phyloP scores from a whole-genome alignment of 2,797 vertebrate genomes.

The Psittacula derbiana region DNA sequence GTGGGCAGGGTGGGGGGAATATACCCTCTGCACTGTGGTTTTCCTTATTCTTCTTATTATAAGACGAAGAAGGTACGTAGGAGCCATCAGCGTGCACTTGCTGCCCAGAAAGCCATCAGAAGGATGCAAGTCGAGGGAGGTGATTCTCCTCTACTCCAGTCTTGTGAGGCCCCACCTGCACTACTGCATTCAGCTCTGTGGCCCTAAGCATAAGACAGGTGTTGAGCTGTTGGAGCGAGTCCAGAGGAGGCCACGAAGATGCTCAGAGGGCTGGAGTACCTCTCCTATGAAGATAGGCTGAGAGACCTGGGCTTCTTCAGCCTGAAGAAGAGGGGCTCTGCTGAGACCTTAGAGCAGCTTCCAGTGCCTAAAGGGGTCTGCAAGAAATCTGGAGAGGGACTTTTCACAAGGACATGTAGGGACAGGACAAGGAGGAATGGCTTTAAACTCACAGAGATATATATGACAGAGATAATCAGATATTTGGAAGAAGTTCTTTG shows the following conservation, averaged over 20 bases:
- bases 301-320: neutral
- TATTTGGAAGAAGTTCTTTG: neutral
- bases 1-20: neutral
- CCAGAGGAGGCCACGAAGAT: neutral
- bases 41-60: fast-evolving
- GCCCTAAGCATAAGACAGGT: neutral
- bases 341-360: neutral
- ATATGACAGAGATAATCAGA: neutral
- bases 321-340: neutral
- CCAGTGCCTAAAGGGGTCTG: neutral
- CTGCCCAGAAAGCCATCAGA: neutral
- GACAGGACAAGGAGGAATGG: neutral
- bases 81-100: neutral
- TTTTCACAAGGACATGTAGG: neutral
- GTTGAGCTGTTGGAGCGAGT: neutral
- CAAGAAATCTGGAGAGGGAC: neutral
- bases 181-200: neutral
- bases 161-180: neutral
- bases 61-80: neutral
- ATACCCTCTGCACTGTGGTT: fast-evolving
- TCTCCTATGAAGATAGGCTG: neutral
- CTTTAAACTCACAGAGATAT: neutral
- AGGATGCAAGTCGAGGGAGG: neutral
- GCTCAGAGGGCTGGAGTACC: neutral
- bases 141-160: neutral